Base-by-base conservation (phyloP, 2,797 vertebrate genomes). In the Mus minutoides region DNA sequence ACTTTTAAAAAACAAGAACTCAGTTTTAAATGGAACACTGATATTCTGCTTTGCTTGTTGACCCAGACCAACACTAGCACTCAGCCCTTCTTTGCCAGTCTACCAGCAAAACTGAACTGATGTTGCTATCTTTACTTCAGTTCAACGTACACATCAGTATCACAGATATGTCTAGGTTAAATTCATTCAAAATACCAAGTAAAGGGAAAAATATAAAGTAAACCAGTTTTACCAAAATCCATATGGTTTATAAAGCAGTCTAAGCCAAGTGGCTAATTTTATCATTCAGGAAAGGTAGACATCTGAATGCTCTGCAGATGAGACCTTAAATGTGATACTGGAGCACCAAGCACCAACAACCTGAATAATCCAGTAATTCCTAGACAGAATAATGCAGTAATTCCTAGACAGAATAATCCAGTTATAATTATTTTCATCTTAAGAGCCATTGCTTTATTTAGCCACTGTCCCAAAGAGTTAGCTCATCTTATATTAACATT, bases 201-300 rank as follows among this genome's bases (percentile, higher is more conserved):
- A 78, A 94, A 91, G 88, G 93, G 67, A 88, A 64, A 87, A 79
- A 82, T 16, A 49, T 46, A 78, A 79, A 85, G 24, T 92, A 92
- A 92, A 31, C 80, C 46, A 12, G 10, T 94, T 64, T 92, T 34
- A 2, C 0, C 64, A 96, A 94, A 69, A 34, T 78, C 91, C 88
- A 75, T 71, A 94, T 86, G 86, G 86, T 19, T 89, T 89, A 83
- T 94, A 62, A 92, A 91, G 54, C 69, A 75, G 93, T 77, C 64
- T 46, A 49, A 94, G 56, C 21, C 31, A 3, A 34, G 67, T 89
- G 11, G 73, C n/a, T 95, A 86, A 91, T 83, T 96, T 96, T 90
- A 49, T 73, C 17, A 1, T 60, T 79, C 85, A 83, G 29, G 3
- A 58, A 92, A 43, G 54, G 1, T 0, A 8, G 56, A 2, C 21